A percentile compares a stretch with the other conserved stretches of the same genome.
These are phyloP conservation scores for Andrena camellia DNA, from an alignment of 2,888 invertebrate genomes.

Conservation along the genomic window DNA sequence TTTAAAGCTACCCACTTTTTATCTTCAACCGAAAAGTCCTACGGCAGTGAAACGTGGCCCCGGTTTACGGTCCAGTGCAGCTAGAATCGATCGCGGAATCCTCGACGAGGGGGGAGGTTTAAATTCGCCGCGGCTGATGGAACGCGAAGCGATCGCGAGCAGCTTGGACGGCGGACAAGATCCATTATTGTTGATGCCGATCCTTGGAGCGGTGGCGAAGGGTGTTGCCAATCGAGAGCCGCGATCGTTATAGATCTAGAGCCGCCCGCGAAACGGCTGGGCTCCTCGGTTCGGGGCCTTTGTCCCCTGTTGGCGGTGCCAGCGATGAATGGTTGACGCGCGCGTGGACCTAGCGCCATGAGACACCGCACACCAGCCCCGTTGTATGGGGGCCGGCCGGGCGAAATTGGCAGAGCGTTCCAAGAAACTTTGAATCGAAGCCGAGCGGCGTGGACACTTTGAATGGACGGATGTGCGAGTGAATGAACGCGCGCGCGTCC, in stretches of 20 bases:
- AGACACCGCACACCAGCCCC: slow-evolving; percentile 9
- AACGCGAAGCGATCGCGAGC: slow-evolving; percentile 40
- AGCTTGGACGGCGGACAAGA: slow-evolving; percentile 48
- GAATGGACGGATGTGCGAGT: slow-evolving; percentile 70
- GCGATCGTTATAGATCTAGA: slow-evolving; percentile 18
- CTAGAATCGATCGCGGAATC: slow-evolving; percentile 34
- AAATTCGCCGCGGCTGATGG: slow-evolving; percentile 19
- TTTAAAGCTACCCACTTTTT: too few relatives aligned
- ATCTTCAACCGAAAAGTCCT: too few relatives aligned
- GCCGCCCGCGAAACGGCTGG: neutral
- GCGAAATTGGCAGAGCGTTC: slow-evolving; percentile 82
- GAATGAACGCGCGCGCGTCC: slow-evolving; percentile 71
- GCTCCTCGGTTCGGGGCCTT: slow-evolving; percentile 1
- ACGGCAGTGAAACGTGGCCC: too few relatives aligned
- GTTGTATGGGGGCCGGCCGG: slow-evolving; percentile 71
- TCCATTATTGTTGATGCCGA: slow-evolving; percentile 40
- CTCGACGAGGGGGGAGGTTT: neutral
- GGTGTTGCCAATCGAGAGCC: slow-evolving; percentile 26
- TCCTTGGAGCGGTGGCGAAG: slow-evolving; percentile 20
- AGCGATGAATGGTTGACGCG: slow-evolving; percentile 4
- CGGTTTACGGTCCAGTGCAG: too few relatives aligned
- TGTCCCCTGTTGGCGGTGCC: slow-evolving; percentile 1
- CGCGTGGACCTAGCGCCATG: slow-evolving; percentile 39
- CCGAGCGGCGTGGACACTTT: slow-evolving; percentile 78
- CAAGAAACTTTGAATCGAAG: slow-evolving; percentile 83